A percentile compares a stretch with the other conserved stretches of the same genome.
Conservation (phyloP, 2,113 vertebrate species). For the Vireo altiloquus region DNA sequence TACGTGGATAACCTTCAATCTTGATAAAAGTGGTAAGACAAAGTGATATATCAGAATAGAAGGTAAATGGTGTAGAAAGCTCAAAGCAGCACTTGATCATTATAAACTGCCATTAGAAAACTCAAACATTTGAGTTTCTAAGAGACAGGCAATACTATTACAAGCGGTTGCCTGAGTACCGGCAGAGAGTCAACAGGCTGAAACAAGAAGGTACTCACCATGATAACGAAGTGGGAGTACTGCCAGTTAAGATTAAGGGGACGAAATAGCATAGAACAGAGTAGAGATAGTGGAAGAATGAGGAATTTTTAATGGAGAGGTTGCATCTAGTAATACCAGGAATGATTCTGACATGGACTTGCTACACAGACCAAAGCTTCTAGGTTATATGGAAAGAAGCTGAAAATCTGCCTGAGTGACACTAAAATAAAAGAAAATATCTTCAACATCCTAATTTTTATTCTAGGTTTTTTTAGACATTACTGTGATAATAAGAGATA, state of each 20-base stretch:
- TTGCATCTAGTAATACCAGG: neutral
- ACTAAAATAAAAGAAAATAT: neutral
- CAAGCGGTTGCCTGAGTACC: neutral
- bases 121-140: conserved; percentile 1
- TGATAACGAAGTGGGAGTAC: conserved; percentile 15
- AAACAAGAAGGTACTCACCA: neutral
- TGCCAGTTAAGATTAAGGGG: conserved; percentile 30
- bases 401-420: neutral
- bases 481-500: neutral
- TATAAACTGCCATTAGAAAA: neutral
- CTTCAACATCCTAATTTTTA: neutral
- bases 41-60: neutral
- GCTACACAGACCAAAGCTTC: neutral
- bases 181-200: neutral
- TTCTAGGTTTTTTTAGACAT: neutral
- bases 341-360: neutral
- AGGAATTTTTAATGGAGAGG: conserved; percentile 9
- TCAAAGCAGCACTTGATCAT: neutral
- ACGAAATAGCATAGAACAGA: neutral
- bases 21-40: neutral
- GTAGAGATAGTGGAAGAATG: conserved; percentile 32
- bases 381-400: neutral
- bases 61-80: neutral
- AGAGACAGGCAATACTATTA: neutral
- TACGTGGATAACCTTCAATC: neutral